Evolutionary conservation across 2,888 invertebrate species (phyloP), one percentile per base, ranked within the genome.

Genomic region (Lobophora halterata): DNA sequence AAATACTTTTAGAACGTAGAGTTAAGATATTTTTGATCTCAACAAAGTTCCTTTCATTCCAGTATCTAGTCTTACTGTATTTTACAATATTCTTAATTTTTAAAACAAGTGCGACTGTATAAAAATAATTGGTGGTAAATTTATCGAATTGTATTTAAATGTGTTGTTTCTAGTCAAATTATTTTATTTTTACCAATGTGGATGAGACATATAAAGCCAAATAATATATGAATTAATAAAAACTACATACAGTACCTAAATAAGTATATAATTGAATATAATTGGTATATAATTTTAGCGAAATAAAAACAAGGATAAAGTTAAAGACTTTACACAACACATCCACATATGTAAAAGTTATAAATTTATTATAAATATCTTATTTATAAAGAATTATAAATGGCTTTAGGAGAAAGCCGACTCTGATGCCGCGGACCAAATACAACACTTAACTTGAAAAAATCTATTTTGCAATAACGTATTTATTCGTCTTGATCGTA

Each of bases 101-200:
- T 40, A 47, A 25, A 43, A 49, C 46, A 51, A 60, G 83, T 86
- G 86, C 86, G 86, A 78, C 86, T 86, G 86, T 83, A 78, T 66
- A 57, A 51, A 55, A 53, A 57, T 53, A 55, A 57, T 42, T 57
- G 62, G 65, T 72, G 58, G 67, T 79, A 56, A 46, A 63, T 74
- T 80, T 78, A 65, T 76, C 65, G 61, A 61, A 65, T 74, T 71
- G 68, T 67, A 58, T 51, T 52, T 50, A 52, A 52, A 58, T 77
- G 69, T 72, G 79, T 86, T 85, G 69, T 72, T 79, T 82, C 86
- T 85, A 86, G 86, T 86, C 86, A 79, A 86, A 82, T 81, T 79
- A 78, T 77, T 81, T 81, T 73, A 69, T 68, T 55, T 49, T 77
- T 67, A 65, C 71, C 67, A 70, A 71, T 76, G 73, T 76, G 79